Evolutionary conservation across 2,888 invertebrate genomes (phyloP).

Genomic region (Sacculina carcini): DNA sequence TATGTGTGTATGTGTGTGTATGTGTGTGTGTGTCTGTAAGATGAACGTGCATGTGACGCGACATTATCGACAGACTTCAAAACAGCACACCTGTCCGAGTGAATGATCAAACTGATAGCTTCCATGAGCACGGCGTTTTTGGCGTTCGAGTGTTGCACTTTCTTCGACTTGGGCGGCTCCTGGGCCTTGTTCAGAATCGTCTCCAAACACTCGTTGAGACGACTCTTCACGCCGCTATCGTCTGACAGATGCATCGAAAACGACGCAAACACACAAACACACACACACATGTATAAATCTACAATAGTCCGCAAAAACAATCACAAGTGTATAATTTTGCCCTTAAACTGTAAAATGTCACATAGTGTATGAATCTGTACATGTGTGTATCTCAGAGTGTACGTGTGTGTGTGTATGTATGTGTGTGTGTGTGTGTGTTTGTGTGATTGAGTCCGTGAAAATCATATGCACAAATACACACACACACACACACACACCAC

Average conservation of each 20-base stretch:
- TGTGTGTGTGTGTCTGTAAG: no score
- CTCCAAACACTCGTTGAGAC: conserved; percentile 90
- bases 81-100: conserved; percentile 50
- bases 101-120: conserved; percentile 97
- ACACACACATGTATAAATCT: neutral
- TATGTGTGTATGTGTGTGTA: no score
- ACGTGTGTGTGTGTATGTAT: no score
- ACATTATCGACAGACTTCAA: neutral
- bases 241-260: no score
- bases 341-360: no score
- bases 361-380: no score
- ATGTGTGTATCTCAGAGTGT: no score
- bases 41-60: no score
- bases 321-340: neutral
- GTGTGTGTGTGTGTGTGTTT: no score
- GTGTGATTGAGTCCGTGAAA: no score
- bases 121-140: conserved; percentile 99
- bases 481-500: neutral
- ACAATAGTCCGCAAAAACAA: neutral
- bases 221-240: conserved; percentile 84
- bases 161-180: conserved; percentile 97
- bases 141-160: conserved; percentile 99
- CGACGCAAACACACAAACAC: no score
- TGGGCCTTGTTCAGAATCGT: conserved; percentile 96
- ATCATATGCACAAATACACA: no score